Percentiles rank a stretch among this genome's conserved stretches.
These are phyloP conservation scores for Dermatemys mawii DNA, from an alignment of 2,113 vertebrate genomes.

Conservation along the genomic window DNA sequence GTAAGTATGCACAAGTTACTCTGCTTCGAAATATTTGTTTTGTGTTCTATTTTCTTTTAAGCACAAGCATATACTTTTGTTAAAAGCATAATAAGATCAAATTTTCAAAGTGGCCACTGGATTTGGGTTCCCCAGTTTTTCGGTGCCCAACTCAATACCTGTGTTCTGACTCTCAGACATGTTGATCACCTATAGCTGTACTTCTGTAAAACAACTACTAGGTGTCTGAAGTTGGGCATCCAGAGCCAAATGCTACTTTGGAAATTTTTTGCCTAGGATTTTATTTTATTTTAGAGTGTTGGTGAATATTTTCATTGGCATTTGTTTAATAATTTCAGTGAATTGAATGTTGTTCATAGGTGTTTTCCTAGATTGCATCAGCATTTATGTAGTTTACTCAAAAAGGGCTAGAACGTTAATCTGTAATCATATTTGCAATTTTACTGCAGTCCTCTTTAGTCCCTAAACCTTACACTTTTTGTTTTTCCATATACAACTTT, in stretches of 20 bases:
- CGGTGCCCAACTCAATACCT: background rate
- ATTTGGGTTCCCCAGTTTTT: background rate
- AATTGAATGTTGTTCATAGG: background rate
- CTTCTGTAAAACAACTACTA: background rate
- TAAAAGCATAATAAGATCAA: background rate
- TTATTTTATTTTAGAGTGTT: background rate
- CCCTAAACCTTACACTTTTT: background rate
- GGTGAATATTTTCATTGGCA: background rate
- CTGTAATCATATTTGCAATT: background rate
- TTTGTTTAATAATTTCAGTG: background rate
- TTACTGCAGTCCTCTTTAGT: background rate
- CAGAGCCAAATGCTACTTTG: background rate
- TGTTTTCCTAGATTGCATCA: background rate
- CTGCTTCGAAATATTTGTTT: background rate
- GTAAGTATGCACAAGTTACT: background rate
- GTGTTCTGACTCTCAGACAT: background rate
- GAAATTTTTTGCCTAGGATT: background rate
- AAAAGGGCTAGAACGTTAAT: background rate
- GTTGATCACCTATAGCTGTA: background rate
- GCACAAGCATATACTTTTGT: background rate
- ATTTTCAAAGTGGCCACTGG: background rate
- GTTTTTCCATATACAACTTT: background rate
- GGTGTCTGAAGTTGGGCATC: background rate
- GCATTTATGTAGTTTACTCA: background rate
- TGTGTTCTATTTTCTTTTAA: background rate